A percentile compares a stretch with the other conserved stretches of the same genome.
Evolutionary conservation across 2,113 vertebrate genomes (phyloP).

Genomic region (Myotis brandtii): DNA sequence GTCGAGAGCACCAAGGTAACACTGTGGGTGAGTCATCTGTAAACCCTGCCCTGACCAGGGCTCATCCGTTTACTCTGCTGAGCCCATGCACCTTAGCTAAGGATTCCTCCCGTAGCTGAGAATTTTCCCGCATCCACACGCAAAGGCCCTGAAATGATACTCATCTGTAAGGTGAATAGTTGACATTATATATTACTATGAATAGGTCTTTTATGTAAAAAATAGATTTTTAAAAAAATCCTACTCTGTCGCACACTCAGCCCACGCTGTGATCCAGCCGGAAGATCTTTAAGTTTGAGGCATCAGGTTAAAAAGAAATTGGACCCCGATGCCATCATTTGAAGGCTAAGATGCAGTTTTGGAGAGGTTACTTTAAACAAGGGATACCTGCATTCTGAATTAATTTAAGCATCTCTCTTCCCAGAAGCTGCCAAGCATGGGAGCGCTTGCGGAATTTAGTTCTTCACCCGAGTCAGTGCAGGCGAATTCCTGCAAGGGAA

Average conservation of each 20-base stretch:
- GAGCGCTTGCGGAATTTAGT: background rate
- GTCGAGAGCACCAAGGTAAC: fast-evolving
- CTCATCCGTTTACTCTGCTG: background rate
- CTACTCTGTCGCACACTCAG: background rate
- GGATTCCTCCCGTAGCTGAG: background rate
- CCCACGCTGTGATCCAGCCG: background rate
- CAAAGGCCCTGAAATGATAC: background rate
- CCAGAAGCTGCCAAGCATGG: constrained; percentile 43
- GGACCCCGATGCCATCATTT: background rate
- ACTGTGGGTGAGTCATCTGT: fast-evolving
- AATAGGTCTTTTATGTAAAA: background rate
- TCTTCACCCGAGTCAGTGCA: constrained; percentile 48
- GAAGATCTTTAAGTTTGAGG: background rate
- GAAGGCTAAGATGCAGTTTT: background rate
- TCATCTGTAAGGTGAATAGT: background rate
- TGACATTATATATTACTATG: too few relatives aligned
- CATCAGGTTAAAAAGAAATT: background rate
- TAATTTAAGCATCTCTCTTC: constrained; percentile 53
- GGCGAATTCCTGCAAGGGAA: constrained; percentile 24
- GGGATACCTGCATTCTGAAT: background rate
- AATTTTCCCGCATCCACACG: background rate
- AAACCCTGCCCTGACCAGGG: background rate
- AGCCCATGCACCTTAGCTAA: background rate
- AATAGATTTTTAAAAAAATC: too few relatives aligned
- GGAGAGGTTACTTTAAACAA: constrained; percentile 40